Base-by-base conservation (phyloP, 2,797 vertebrate species). In the Crocodylus rhombifer region DNA sequence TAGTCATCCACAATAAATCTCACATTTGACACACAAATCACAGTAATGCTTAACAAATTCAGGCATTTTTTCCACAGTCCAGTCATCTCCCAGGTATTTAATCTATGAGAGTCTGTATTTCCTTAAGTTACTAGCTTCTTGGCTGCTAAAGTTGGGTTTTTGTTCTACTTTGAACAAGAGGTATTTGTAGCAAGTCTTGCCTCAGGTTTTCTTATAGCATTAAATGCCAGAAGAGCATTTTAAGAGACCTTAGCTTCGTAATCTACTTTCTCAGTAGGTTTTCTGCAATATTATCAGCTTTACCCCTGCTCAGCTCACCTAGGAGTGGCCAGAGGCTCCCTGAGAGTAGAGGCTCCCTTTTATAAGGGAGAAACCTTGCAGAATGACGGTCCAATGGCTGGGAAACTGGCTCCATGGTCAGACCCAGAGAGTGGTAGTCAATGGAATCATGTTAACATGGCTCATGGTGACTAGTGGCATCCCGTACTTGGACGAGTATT, bases 1-100 rank as follows among this genome's bases (percentile, higher is more conserved):
- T 90, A 36, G 55, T 91, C 56, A 65, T 13, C 81, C 42, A 56
- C 25, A 81, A 42, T 80, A 89, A 87, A 93, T 90, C 36, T 90
- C 55, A 65, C 80, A 57, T 63, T 92, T 86, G 73, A 80, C 67
- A 88, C 5, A 74, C 77, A 2, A 0, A 36, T 91, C 30, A 80
- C 6, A 77, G 55, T 93, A 58, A 51, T 65, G 88, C 3, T 9
- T 69, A 91, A 82, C 28, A 83, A 75, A 77, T 94, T 15, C 23
- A 73, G 65, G 2, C 77, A 56, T 87, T 87, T 6, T 69, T 95
- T 87, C 69, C 56, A 20, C 89, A 67, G 73, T 73, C 60, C 16
- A 86, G 14, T 76, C 84, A 51, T 3, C 3, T 86, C 84, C 15
- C 74, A 92, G 73, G 57, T 90, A 55, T 15, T 85, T 33, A 42